Evolutionary conservation across 2,888 invertebrate genomes (phyloP), one percentile per base, ranked within the genome.

Genomic region (Boloria selene): DNA sequence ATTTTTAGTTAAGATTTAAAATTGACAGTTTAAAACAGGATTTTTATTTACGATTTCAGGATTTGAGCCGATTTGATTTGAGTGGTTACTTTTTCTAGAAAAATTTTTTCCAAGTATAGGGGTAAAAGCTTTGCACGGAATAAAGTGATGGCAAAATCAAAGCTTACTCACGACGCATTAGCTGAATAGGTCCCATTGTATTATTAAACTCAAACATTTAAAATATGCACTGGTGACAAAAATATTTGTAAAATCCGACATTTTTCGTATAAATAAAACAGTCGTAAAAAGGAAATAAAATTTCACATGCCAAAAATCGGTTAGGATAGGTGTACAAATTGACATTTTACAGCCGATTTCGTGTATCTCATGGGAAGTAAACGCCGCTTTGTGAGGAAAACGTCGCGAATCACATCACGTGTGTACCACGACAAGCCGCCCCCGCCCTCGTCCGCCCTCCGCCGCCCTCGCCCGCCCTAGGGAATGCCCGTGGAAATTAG

Each of bases 401-500:
- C 38, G 49, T 47, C 26, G 59, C 47, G 52, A 45, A 17, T 38
- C n/a, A 47, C 18, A 52, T 52, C 52, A 52, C 31, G 38, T 59
- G 64, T 64, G 58, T 50, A 59, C 38, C 58, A 18, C 52, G 44
- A 31, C 31, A 17, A 58, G 38, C 56, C 56, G 45, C 56, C 31
- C 31, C 31, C 31, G 31, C 1, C 31, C 31, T 1, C n/a, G n/a
- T n/a, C 31, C 31, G 31, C 31, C 31, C 52, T 47, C n/a, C n/a
- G 38, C 56, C 56, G 45, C 31, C 31, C 31, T 38, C 31, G 31
- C 31, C 31, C 31, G 31, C 31, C 31, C 52, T 47, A 53, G 64
- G 64, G 66, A 62, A 61, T 67, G 58, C 62, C 58, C 63, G 45
- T 45, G 13, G 62, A 61, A 69, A 65, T 70, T 69, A 44, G 68